Evolutionary conservation across 2,113 vertebrate species (phyloP).

Genomic region (Ramphastos sulfuratus): DNA sequence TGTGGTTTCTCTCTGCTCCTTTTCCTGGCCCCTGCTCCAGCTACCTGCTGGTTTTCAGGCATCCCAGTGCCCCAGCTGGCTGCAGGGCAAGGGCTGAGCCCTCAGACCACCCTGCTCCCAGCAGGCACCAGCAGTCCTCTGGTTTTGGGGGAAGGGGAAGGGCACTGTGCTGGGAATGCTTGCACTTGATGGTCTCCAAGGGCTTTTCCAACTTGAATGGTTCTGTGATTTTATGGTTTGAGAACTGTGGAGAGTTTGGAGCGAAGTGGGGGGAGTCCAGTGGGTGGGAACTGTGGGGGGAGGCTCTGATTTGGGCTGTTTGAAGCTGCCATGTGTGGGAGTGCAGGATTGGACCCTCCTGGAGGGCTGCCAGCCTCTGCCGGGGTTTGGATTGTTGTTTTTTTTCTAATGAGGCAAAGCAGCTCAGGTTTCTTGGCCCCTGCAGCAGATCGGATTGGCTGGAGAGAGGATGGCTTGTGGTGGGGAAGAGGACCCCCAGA

Average conservation of each 20-base stretch:
- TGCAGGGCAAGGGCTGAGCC: not conserved
- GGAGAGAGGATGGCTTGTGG: not conserved
- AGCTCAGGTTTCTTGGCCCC: not conserved
- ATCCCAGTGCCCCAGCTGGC: not conserved
- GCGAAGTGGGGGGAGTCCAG: rapidly evolving
- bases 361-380: not conserved
- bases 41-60: not conserved
- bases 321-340: not conserved
- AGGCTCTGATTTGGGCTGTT: not conserved
- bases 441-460: not conserved
- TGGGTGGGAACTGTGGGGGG: not conserved
- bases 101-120: rapidly evolving
- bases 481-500: not conserved
- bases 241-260: not conserved
- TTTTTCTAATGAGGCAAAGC: not conserved
- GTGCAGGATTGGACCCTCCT: not conserved
- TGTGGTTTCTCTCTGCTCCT: not conserved
- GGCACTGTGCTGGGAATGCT: rapidly evolving
- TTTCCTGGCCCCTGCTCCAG: not conserved
- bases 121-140: rapidly evolving
- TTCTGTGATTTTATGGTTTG: too few relatives aligned
- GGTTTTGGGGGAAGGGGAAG: not conserved
- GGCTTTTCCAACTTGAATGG: too few relatives aligned
- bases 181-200: too few relatives aligned
- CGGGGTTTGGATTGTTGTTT: not conserved